Percentiles rank a stretch among this genome's conserved stretches.
Evolutionary conservation across 2,888 invertebrate species (phyloP).

Genomic region (Ariolimax columbianus): DNA sequence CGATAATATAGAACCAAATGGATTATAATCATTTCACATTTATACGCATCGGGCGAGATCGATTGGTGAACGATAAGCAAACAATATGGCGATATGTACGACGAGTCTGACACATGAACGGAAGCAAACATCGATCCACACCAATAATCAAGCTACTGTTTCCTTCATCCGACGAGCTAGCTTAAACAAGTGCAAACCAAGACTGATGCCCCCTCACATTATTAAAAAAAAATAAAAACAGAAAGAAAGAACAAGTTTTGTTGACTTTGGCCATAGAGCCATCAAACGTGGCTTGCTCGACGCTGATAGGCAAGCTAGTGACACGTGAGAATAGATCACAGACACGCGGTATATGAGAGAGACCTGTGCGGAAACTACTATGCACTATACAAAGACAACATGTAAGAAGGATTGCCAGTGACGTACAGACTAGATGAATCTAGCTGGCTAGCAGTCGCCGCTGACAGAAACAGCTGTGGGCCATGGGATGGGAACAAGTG

Average conservation of each 20-base stretch:
- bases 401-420: conserved; percentile 38
- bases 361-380: not conserved
- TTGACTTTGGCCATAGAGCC: conserved; percentile 23
- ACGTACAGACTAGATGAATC: conserved; percentile 35
- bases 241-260: conserved; percentile 10
- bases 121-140: conserved; percentile 44
- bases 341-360: not conserved
- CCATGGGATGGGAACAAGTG: conserved; percentile 30
- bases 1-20: conserved; percentile 33
- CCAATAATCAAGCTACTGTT: conserved; percentile 41
- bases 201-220: not conserved
- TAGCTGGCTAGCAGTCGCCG: conserved; percentile 23
- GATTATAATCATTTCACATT: conserved; percentile 46
- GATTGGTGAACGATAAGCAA: conserved; percentile 40
- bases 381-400: not conserved
- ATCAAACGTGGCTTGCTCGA: conserved; percentile 18
- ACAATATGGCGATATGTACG: conserved; percentile 34
- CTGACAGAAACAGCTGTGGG: not conserved
- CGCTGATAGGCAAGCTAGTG: not conserved
- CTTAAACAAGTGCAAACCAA: conserved; percentile 10
- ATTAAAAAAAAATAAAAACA: not conserved
- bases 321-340: conserved; percentile 7
- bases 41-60: conserved; percentile 32
- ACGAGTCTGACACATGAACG: conserved; percentile 34
- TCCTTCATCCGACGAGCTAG: conserved; percentile 17